A percentile compares a stretch with the other conserved stretches of the same genome.
Conservation (phyloP, 2,113 vertebrate species). For the Tamias sibiricus region DNA sequence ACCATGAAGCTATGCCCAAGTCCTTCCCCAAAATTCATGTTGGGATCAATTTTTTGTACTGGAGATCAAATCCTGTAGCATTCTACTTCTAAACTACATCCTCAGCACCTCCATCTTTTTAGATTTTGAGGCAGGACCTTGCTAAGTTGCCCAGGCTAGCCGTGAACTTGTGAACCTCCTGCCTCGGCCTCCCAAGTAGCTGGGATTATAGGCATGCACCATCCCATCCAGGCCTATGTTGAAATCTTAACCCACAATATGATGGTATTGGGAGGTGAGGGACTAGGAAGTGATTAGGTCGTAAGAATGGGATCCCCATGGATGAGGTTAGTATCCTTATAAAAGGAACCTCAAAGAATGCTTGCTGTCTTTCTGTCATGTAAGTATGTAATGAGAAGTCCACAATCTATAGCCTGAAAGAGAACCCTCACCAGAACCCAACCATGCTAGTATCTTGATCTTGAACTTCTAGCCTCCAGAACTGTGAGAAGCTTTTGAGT, state of each 20-base stretch:
- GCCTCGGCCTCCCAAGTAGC: no score
- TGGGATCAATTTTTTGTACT: neutral
- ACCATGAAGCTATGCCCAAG: neutral
- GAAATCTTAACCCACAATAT: no score
- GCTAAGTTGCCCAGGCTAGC: no score
- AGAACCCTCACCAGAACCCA: neutral
- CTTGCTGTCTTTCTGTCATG: neutral
- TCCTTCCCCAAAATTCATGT: neutral
- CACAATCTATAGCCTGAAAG: neutral
- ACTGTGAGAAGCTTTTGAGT: neutral
- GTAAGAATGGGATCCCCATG: neutral
- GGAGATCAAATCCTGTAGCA: no score
- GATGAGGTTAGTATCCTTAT: neutral
- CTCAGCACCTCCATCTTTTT: no score
- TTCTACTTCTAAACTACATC: no score
- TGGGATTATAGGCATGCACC: no score
- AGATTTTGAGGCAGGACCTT: no score
- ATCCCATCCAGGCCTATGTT: no score
- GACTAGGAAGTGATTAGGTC: neutral
- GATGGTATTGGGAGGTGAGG: neutral
- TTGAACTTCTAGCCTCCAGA: neutral
- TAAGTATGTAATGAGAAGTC: neutral
- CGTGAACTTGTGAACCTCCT: no score
- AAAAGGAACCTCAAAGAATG: neutral
- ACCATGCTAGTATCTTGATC: neutral